Evolutionary conservation across 2,797 vertebrate genomes (phyloP), one percentile per base, ranked within the genome.

Genomic region (Sandelia bainsii): DNA sequence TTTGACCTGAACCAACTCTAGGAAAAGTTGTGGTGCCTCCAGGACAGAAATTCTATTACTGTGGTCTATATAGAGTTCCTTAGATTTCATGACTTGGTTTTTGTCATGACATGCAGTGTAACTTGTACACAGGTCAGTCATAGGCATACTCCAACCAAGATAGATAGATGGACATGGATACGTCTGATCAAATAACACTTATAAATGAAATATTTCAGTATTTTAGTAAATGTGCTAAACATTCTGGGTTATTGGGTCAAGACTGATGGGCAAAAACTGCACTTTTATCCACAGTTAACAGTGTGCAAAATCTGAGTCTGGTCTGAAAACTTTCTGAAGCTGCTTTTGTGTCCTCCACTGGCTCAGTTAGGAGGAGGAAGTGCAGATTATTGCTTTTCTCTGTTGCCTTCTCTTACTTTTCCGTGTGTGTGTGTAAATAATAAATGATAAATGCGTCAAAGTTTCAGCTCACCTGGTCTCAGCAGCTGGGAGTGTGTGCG

Each of bases 401-500:
- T 53, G 7, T 75, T 34, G 62, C 48, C 9, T 50, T 77, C 25
- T 53, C 45, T 75, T 44, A 68, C 29, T 52, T 27, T 56, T 19
- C 27, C 57, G 22, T 75, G 17, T 70, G 60, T 40, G 39, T 42
- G 42, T 6, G 14, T 20, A 58, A 70, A 75, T 80, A 69, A 84
- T 74, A 45, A 71, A 72, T 69, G 22, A 70, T 62, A 59, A 73
- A 37, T 57, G 53, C 69, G 58, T 75, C 54, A 54, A 51, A 80
- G 74, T 82, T 80, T 79, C 57, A 75, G 75, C 71, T 90, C 79
- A 81, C 53, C 72, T 49, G 56, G 62, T 80, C 68, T 83, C 81
- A 73, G 69, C 57, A 67, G 72, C 29, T 69, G 63, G 72, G 62
- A 45, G 61, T 44, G 11, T 58, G 56, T 27, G 57, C n/a, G 45